A percentile compares a stretch with the other conserved stretches of the same genome.
phyloP scores from a whole-genome alignment of 2,113 vertebrate genomes.

The Dicaeum eximium region DNA sequence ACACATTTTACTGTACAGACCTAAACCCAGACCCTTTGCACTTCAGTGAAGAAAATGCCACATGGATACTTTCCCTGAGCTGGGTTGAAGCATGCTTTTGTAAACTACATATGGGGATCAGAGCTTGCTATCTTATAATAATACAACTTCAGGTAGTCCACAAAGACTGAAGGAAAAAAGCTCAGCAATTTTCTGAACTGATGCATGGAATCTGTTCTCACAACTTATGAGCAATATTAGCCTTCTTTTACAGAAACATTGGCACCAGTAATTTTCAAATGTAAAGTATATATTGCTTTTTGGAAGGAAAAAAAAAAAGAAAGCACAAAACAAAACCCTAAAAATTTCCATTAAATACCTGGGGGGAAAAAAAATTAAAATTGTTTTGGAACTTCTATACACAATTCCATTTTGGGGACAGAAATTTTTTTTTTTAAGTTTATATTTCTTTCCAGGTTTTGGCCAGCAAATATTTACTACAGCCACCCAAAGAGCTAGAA shows the following conservation, averaged over 20 bases:
- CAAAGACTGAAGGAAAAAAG: neutral
- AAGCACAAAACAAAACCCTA: neutral
- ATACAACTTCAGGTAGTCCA: neutral
- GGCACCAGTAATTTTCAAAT: neutral
- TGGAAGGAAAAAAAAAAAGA: neutral
- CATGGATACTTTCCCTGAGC: neutral
- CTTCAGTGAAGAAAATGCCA: neutral
- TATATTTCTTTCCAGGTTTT: neutral
- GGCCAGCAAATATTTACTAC: neutral
- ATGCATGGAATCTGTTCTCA: neutral
- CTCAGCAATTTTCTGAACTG: neutral
- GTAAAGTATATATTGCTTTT: neutral
- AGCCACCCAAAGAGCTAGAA: neutral
- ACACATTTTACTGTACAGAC: neutral
- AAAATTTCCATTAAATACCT: neutral
- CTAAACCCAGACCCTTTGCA: neutral
- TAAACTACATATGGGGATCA: neutral
- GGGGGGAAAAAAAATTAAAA: rapidly evolving
- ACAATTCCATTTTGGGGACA: neutral
- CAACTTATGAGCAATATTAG: neutral
- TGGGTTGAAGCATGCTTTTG: neutral
- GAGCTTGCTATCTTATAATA: neutral
- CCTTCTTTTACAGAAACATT: neutral
- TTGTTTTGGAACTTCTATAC: neutral
- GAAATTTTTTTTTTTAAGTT: neutral